A percentile compares a stretch with the other conserved stretches of the same genome.
Conservation (phyloP, 2,888 invertebrate species). For the Camptogramma bilineatum region DNA sequence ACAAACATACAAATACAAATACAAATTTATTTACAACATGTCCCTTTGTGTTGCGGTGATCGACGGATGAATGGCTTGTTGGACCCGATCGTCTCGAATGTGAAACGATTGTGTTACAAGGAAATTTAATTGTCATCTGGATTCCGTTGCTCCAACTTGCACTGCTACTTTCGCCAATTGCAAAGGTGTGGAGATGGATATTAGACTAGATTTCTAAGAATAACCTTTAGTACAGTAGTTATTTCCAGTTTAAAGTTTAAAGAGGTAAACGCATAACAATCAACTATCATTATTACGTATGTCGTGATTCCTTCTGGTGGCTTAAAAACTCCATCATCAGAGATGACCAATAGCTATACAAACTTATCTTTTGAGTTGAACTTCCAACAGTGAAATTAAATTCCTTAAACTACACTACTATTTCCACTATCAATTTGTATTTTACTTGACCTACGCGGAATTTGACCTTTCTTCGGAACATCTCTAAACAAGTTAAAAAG, state of each 20-base stretch:
- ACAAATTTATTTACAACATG: too few species aligned
- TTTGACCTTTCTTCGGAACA: background rate
- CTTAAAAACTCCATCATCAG: background rate
- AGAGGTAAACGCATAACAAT: background rate
- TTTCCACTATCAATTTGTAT: too few species aligned
- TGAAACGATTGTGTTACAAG: constrained; percentile 34
- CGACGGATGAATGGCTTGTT: constrained; percentile 65
- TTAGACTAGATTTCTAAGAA: background rate
- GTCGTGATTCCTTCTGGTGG: too few species aligned
- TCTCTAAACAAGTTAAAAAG: background rate
- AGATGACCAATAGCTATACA: too few species aligned
- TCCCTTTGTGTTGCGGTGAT: constrained; percentile 59
- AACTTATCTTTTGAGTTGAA: too few species aligned
- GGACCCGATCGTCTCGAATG: constrained; percentile 42
- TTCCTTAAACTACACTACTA: too few species aligned
- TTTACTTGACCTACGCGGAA: background rate
- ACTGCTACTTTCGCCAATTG: constrained; percentile 5
- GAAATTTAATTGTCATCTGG: constrained; percentile 31
- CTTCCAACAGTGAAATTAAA: too few species aligned
- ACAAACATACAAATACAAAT: constrained; percentile 35
- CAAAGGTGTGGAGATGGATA: background rate
- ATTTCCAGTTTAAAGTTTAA: background rate
- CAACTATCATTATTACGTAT: too few species aligned
- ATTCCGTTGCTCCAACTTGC: constrained; percentile 12
- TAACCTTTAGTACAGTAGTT: background rate